Base-by-base conservation (phyloP, 1,140 invertebrate species). In the Zaprionus camerounensis region DNA sequence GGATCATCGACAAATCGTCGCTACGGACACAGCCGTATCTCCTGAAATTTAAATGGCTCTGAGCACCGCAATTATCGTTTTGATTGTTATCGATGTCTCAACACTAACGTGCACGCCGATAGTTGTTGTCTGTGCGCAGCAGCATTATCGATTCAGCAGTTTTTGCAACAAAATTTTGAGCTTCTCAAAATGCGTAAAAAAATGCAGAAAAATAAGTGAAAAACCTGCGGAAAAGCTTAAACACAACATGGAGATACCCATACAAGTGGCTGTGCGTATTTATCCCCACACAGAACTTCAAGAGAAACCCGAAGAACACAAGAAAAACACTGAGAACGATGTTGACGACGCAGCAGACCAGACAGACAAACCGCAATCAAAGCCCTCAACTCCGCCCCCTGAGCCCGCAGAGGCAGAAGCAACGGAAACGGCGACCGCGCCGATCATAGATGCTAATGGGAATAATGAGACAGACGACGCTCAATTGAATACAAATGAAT, bases 251-350 rank as follows among this genome's bases (percentile, higher is more conserved):
- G 94, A 95, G 93, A 94, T 94, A 71, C 94, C 94, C 46, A 94
- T 95, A 57, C 94, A 94, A 94, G 94, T 95, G 68, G 94, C 94
- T 22, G 94, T 94, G 68, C 93, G 94, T 34, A 92, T 94, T 58
- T 94, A 93, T 68, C 93, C 93, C 17, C 68, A 80, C 62, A 88
- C 93, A 56, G 91, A 83, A 28, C 92, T 93, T 71, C 93, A 71
- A 49, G 38, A 36, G 1, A 71, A 94, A 41, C 82, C 94, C 46
- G 46, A 22, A 62, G 28, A 73, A 17, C 24, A 61, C 36, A 55
- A 61, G 36, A 51, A 66, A 13, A 44, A 31, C 7, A 70, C 55
- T 9, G 62, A 66, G 15, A 44, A 36, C 11, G 70, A 58, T 9
- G 62, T 65, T 62, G 62, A 57, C 64, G 66, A 79, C 93, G 94